Evolutionary conservation across 1,140 invertebrate genomes (phyloP), one percentile per base, ranked within the genome.

Genomic region (Zaprionus camerounensis): DNA sequence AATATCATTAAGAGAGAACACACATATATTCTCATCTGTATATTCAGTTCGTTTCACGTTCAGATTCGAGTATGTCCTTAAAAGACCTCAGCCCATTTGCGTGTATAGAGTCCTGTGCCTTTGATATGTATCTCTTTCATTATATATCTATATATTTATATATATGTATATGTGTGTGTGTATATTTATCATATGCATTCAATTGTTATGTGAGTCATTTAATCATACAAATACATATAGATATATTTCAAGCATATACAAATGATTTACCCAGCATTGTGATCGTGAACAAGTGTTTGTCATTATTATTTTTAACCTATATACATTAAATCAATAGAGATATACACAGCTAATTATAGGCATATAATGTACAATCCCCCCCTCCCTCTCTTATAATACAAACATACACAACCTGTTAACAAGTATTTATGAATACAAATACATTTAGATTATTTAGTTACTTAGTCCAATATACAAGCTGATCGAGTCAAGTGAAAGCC

Each of bases 51-150:
- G 17, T 36, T 65, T 63, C 9, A 53, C 13, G 59, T 67, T 51
- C 38, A 28, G 5, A 65, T 44, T 53, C 13, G 15, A 36, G 31
- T 65, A 46, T 61, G 28, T 71, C 31, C 49, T 66, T 44, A 57
- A 49, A 82, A 65, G 68, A 73, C 78, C 78, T 80, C 69, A 63
- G 51, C 62, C 76, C 81, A 68, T 56, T 36, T 77, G 62, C 72
- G 82, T 81, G 82, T 81, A 80, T 73, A 80, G 76, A 86, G 82
- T 86, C 83, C 82, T 86, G 82, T 86, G 82, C 82, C 82, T 86
- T 86, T 61, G 38, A 67, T 44, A 64, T 85, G 78, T 78, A 84
- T 77, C 78, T 81, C 49, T 77, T 82, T 78, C 49, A 68, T 69
- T 49, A 68, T 53, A 51, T 38, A 36, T 46, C 24, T 56, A 61